A percentile compares a stretch with the other conserved stretches of the same genome.
Evolutionary conservation across 2,888 invertebrate species (phyloP).

Genomic region (Orthosia gothica): DNA sequence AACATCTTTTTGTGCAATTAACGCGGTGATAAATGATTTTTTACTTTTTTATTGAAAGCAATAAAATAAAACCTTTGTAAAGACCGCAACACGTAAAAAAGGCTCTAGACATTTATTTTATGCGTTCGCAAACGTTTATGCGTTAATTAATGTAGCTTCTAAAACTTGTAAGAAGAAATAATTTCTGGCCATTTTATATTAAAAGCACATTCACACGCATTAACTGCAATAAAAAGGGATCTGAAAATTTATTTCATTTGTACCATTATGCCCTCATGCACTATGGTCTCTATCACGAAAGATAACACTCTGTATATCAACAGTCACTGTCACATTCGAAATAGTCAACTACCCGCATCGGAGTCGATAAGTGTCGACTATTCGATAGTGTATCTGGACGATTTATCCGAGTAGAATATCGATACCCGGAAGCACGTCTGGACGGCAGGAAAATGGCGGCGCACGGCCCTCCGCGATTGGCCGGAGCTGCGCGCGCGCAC

Average conservation of each 20-base stretch:
- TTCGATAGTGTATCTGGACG: constrained; percentile 69
- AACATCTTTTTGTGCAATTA: constrained; percentile 71
- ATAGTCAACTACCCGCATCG: constrained; percentile 65
- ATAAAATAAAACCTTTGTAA: constrained; percentile 64
- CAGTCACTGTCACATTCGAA: constrained; percentile 67
- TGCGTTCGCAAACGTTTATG: constrained; percentile 61
- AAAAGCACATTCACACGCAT: constrained; percentile 35
- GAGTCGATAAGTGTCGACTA: constrained; percentile 71
- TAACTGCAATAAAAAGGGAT: constrained; percentile 21
- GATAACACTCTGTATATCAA: constrained; percentile 66
- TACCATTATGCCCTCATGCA: constrained; percentile 25
- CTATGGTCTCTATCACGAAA: constrained; percentile 50
- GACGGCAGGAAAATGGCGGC: constrained; percentile 76
- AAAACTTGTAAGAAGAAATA: constrained; percentile 56
- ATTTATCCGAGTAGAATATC: constrained; percentile 71
- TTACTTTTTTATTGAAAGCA: constrained; percentile 60
- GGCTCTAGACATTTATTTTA: constrained; percentile 61
- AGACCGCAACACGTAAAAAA: constrained; percentile 62
- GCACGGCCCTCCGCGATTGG: constrained; percentile 72
- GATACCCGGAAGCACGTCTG: constrained; percentile 72
- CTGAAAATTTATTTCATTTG: constrained; percentile 22
- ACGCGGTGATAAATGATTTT: constrained; percentile 66
- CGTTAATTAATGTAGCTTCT: constrained; percentile 63
- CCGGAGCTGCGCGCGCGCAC: constrained; percentile 70
- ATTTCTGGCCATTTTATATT: constrained; percentile 45